Conservation (phyloP, 1,140 invertebrate species). For the Trissolcus basalis region DNA sequence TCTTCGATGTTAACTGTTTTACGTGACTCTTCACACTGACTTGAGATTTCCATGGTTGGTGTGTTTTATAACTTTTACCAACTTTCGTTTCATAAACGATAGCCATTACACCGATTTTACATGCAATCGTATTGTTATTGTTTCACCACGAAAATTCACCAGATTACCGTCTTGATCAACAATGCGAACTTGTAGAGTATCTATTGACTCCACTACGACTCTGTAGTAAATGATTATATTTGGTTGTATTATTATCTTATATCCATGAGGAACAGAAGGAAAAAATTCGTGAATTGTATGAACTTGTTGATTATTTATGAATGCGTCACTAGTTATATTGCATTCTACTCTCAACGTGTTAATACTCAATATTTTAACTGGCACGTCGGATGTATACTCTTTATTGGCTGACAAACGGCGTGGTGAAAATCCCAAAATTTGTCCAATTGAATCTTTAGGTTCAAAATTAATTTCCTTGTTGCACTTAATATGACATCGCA, state of each 20-base stretch:
- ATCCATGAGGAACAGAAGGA: not conserved
- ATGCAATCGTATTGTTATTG: too few relatives aligned
- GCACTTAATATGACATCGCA: slow-evolving; percentile 35
- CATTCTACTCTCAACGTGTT: slow-evolving; percentile 55
- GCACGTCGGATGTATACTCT: slow-evolving; percentile 41
- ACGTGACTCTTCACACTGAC: too few relatives aligned
- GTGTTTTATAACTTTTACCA: too few relatives aligned
- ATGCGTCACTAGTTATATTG: slow-evolving; percentile 56
- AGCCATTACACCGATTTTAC: too few relatives aligned
- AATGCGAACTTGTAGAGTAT: too few relatives aligned
- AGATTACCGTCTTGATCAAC: too few relatives aligned
- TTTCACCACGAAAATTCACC: too few relatives aligned
- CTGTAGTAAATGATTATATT: too few relatives aligned
- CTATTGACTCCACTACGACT: too few relatives aligned
- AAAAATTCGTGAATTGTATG: slow-evolving; percentile 39
- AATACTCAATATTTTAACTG: slow-evolving; percentile 53
- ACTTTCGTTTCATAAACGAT: too few relatives aligned
- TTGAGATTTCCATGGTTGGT: too few relatives aligned
- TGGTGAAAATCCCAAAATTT: slow-evolving; percentile 38
- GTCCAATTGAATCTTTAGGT: slow-evolving; percentile 26
- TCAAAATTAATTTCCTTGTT: slow-evolving; percentile 41
- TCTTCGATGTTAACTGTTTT: too few relatives aligned
- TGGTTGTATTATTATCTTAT: slow-evolving; percentile 21
- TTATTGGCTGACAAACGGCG: slow-evolving; percentile 19
- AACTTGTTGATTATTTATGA: slow-evolving; percentile 37